phyloP scores from a whole-genome alignment of 2,888 invertebrate species.

The Mesochorus sp. region DNA sequence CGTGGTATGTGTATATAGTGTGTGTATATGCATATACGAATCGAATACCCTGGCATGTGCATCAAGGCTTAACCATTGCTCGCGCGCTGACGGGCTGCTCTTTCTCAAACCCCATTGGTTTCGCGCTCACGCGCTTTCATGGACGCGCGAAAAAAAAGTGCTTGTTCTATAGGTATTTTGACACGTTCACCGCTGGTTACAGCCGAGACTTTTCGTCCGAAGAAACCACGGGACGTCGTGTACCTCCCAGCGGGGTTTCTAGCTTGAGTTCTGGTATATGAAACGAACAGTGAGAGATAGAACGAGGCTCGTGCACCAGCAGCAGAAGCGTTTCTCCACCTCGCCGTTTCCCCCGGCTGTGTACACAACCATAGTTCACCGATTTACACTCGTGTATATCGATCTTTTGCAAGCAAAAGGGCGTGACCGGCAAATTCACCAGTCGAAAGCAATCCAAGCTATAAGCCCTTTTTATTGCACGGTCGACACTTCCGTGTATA shows the following conservation, averaged over 20 bases:
- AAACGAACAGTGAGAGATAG: constrained; percentile 52
- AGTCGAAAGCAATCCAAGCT: too few relatives aligned
- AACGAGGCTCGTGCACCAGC: constrained; percentile 41
- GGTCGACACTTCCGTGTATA: neutral
- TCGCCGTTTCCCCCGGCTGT: constrained; percentile 16
- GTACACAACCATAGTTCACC: neutral
- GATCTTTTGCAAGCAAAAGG: neutral
- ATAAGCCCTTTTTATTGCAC: constrained; percentile 7
- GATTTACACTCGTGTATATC: neutral
- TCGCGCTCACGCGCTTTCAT: constrained; percentile 59
- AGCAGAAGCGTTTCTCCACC: constrained; percentile 35
- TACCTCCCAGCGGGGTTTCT: constrained; percentile 73
- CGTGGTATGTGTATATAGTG: too few relatives aligned
- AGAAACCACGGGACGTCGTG: constrained; percentile 77
- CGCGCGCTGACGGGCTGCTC: constrained; percentile 36
- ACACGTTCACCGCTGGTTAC: constrained; percentile 79
- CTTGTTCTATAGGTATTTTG: constrained; percentile 78
- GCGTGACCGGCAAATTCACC: too few relatives aligned
- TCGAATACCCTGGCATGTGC: neutral
- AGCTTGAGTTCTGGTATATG: constrained; percentile 66
- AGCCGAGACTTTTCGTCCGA: constrained; percentile 75
- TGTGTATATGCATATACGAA: constrained; percentile 10
- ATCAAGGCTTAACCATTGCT: constrained; percentile 36
- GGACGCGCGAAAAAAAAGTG: constrained; percentile 65
- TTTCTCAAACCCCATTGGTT: constrained; percentile 54